Evolutionary conservation across 2,888 invertebrate genomes (phyloP).

Genomic region (Chrysomela aeneicollis): DNA sequence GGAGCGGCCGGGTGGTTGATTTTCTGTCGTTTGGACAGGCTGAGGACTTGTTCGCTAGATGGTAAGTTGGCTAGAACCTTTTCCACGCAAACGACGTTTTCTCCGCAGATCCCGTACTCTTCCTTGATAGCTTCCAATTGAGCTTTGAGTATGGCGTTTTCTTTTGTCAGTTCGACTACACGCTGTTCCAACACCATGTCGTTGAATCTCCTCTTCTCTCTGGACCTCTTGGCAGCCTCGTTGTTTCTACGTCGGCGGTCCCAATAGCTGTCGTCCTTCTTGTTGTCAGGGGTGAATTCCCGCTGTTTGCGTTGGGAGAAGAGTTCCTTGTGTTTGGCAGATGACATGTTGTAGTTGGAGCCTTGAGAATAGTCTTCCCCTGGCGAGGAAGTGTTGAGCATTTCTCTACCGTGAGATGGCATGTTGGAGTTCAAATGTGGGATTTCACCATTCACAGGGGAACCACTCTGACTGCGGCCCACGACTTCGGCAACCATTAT

Average conservation of each 20-base stretch:
- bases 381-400: constrained; percentile 58
- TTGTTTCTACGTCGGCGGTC: constrained; percentile 94
- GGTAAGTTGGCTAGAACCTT: constrained; percentile 88
- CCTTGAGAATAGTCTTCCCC: constrained; percentile 49
- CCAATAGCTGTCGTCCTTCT: constrained; percentile 98
- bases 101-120: constrained; percentile 90
- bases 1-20: constrained; percentile 60
- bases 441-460: constrained; percentile 74
- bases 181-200: constrained; percentile 96
- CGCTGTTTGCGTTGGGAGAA: constrained; percentile 92
- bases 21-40: constrained; percentile 80
- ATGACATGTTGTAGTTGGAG: constrained; percentile 63
- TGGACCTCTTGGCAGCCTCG: constrained; percentile 94
- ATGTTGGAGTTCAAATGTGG: constrained; percentile 68
- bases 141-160: constrained; percentile 92
- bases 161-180: constrained; percentile 92
- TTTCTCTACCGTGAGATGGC: constrained; percentile 61
- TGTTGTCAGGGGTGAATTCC: constrained; percentile 95
- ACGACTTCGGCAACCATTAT: constrained; percentile 90
- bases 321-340: constrained; percentile 78
- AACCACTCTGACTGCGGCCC: constrained; percentile 76
- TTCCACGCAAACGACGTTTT: constrained; percentile 85
- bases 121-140: constrained; percentile 93
- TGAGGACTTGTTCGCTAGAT: constrained; percentile 83
- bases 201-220: constrained; percentile 95